Percentiles rank a stretch among this genome's conserved stretches.
Evolutionary conservation across 1,140 invertebrate species (phyloP).

Genomic region (Riptortus pedestris): DNA sequence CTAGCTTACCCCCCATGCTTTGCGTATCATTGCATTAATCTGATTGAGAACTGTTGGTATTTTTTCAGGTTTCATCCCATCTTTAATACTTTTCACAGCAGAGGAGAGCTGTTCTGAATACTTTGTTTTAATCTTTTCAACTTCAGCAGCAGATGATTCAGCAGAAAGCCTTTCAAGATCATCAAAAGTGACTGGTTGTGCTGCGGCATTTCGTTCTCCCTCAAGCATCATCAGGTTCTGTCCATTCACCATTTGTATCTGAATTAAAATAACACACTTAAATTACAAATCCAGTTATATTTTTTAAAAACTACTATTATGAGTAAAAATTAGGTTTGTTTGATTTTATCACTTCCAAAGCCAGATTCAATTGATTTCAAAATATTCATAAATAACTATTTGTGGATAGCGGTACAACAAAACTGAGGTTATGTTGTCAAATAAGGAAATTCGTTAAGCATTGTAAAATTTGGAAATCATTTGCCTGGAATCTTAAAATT

Average conservation of each 20-base stretch:
- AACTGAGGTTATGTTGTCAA: too few species aligned
- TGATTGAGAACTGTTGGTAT: constrained; percentile 53
- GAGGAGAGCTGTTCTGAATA: constrained; percentile 61
- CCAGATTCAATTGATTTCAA: too few species aligned
- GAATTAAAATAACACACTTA: too few species aligned
- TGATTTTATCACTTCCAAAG: too few species aligned
- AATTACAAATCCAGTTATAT: too few species aligned
- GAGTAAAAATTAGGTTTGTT: too few species aligned
- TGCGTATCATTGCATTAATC: constrained; percentile 67
- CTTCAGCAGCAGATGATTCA: constrained; percentile 60
- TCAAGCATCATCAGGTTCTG: constrained; percentile 22
- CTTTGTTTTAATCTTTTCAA: constrained; percentile 68
- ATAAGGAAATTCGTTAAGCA: too few species aligned
- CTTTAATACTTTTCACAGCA: constrained; percentile 44
- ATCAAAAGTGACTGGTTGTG: constrained; percentile 48
- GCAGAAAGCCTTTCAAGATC: constrained; percentile 65
- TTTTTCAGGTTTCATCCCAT: constrained; percentile 39
- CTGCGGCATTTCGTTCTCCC: constrained; percentile 9
- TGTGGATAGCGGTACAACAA: too few species aligned
- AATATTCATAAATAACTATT: too few species aligned
- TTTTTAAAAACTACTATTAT: too few species aligned
- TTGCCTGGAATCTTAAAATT: too few species aligned
- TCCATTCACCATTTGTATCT: constrained; percentile 49
- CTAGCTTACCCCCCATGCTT: constrained; percentile 67
- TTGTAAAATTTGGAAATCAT: too few species aligned